phyloP scores from a whole-genome alignment of 2,797 vertebrate genomes.

The Prionace glauca region DNA sequence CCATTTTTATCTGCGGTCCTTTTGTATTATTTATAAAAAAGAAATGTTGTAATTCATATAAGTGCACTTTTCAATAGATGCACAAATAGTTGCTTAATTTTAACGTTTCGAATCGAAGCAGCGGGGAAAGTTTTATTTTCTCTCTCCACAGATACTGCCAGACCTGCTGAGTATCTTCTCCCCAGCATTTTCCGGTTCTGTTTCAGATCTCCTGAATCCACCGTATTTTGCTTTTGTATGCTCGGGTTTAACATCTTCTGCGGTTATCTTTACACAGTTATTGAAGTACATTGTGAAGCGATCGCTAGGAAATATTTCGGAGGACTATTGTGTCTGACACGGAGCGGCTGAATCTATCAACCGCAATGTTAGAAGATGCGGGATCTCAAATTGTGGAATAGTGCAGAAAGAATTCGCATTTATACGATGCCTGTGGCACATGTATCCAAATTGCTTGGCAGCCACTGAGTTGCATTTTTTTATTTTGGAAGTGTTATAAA shows the following conservation, averaged over 20 bases:
- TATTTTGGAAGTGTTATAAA: neutral
- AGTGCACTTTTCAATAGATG: neutral
- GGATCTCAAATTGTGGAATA: neutral
- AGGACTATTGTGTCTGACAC: neutral
- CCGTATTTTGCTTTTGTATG: no score
- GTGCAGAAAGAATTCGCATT: neutral
- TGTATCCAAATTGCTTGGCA: neutral
- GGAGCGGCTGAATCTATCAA: neutral
- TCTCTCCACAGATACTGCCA: no score
- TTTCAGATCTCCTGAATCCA: no score
- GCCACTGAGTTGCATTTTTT: neutral
- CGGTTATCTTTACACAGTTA: neutral
- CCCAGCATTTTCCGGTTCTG: no score
- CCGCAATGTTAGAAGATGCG: neutral
- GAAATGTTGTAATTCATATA: neutral
- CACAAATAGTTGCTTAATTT: neutral
- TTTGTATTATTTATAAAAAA: neutral
- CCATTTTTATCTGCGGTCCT: neutral
- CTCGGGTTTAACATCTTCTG: neutral
- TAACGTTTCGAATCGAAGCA: no score
- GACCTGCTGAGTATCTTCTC: no score
- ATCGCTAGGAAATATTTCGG: neutral
- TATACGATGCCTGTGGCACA: neutral
- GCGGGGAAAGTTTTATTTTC: no score
- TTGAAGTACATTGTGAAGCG: neutral